Evolutionary conservation across 2,113 vertebrate species (phyloP).

Genomic region (Odocoileus hemionus): DNA sequence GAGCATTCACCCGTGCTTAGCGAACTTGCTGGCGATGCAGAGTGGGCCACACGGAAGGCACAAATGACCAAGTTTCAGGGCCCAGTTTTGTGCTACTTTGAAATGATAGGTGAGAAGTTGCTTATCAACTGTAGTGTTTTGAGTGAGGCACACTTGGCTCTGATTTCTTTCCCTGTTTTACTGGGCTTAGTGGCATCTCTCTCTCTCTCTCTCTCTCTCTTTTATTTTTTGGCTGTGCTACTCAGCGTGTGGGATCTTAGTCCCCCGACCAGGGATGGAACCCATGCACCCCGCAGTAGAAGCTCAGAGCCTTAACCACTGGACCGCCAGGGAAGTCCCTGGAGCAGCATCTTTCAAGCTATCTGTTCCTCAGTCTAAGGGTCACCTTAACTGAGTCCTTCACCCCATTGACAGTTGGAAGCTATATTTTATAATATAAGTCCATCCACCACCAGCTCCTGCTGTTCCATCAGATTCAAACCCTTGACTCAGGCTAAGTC

Average conservation of each 20-base stretch:
- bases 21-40: not conserved
- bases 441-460: too few species aligned
- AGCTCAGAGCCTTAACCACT: not conserved
- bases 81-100: not conserved
- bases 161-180: not conserved
- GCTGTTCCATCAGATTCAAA: not conserved
- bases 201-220: not conserved
- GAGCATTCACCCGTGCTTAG: rapidly evolving
- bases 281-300: not conserved
- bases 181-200: not conserved
- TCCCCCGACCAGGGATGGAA: not conserved
- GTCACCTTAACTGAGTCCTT: not conserved
- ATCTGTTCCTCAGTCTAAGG: not conserved
- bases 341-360: not conserved
- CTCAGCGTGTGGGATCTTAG: not conserved
- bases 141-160: not conserved
- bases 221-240: rapidly evolving
- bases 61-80: not conserved
- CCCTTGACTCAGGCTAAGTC: not conserved
- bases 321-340: not conserved
- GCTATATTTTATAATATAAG: not conserved
- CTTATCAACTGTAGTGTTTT: not conserved
- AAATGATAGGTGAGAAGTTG: not conserved
- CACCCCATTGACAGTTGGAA: not conserved
- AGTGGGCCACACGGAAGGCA: not conserved